Conservation (phyloP, 2,888 invertebrate genomes). For the Diaprepes abbreviatus region DNA sequence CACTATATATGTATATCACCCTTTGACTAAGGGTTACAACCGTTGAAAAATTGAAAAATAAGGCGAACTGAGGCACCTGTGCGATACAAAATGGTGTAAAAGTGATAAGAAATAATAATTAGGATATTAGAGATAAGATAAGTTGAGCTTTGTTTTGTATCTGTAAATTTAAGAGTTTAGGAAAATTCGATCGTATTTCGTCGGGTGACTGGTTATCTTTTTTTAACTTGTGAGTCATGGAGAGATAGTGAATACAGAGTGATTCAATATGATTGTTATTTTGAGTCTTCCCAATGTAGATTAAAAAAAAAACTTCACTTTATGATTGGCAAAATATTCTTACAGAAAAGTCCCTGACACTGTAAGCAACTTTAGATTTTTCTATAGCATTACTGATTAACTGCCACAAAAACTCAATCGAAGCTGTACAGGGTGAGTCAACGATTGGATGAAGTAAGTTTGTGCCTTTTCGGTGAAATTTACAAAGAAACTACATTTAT, state of each 20-base stretch:
- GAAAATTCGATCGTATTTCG: slow-evolving; percentile 16
- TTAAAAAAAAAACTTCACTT: too few relatives aligned
- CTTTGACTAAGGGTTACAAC: neutral
- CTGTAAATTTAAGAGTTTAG: slow-evolving; percentile 4
- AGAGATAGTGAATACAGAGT: slow-evolving; percentile 5
- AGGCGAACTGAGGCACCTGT: slow-evolving; percentile 32
- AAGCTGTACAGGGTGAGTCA: too few relatives aligned
- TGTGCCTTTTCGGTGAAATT: too few relatives aligned
- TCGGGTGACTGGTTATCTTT: neutral
- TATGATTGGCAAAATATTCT: too few relatives aligned
- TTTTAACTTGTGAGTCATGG: neutral
- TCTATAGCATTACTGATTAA: too few relatives aligned
- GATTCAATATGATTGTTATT: too few relatives aligned
- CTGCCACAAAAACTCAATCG: too few relatives aligned
- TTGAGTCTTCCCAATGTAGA: too few relatives aligned
- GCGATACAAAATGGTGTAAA: slow-evolving; percentile 40
- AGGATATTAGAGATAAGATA: slow-evolving; percentile 48
- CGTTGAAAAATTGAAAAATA: neutral
- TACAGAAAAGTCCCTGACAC: too few relatives aligned
- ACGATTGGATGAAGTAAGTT: too few relatives aligned
- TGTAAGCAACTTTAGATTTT: too few relatives aligned
- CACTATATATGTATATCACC: neutral
- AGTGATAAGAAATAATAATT: slow-evolving; percentile 38
- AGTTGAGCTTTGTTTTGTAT: slow-evolving; percentile 33
- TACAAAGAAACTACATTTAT: too few relatives aligned